These are phyloP conservation scores for Trinorchestia longiramus DNA, from an alignment of 1,140 invertebrate genomes.

Conservation along the genomic window DNA sequence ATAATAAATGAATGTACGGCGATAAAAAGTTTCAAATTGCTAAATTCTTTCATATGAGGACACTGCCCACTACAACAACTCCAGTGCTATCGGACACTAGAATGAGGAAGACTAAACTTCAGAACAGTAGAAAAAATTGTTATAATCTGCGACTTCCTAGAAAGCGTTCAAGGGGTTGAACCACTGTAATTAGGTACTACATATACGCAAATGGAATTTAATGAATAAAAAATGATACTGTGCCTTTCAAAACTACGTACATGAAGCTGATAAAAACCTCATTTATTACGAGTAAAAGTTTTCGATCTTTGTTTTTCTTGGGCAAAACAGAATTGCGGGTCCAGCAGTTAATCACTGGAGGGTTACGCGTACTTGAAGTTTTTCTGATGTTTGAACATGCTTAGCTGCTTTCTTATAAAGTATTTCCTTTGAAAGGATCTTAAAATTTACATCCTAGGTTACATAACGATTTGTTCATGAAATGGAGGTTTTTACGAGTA, in stretches of 20 bases:
- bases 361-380: background rate
- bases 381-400: background rate
- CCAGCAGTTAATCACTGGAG: background rate
- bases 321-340: background rate
- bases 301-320: background rate
- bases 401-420: background rate
- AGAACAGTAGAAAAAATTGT: no score
- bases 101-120: no score
- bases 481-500: conserved; percentile 9
- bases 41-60: no score
- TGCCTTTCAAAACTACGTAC: background rate
- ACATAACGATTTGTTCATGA: background rate
- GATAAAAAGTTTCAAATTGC: no score
- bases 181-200: background rate
- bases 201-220: background rate
- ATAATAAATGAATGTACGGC: no score
- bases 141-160: no score
- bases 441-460: background rate
- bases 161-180: background rate
- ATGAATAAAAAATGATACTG: background rate
- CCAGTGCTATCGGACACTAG: no score
- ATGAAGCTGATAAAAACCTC: background rate
- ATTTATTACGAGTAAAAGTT: background rate
- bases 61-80: no score
- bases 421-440: background rate